phyloP scores from a whole-genome alignment of 2,113 vertebrate species.

The Charadrius vociferus region DNA sequence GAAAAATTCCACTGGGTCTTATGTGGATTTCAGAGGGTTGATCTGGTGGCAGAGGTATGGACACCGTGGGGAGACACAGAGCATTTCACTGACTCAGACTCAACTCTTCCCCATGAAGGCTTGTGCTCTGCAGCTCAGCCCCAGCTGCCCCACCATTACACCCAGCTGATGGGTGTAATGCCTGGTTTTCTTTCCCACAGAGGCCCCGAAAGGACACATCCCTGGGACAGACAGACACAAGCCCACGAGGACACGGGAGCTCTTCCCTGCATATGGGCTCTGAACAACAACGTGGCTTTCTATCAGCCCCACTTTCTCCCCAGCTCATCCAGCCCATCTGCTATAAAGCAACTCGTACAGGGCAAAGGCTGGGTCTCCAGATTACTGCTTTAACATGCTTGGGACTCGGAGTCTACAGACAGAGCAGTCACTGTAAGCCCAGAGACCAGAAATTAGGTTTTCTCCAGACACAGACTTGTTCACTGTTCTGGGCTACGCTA shows the following conservation, averaged over 20 bases:
- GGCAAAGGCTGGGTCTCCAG: not conserved
- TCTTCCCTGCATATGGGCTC: not conserved
- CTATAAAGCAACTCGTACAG: not conserved
- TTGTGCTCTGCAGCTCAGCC: not conserved
- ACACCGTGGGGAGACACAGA: not conserved
- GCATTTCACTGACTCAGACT: not conserved
- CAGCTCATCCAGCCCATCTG: not conserved
- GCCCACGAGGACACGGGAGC: accelerated
- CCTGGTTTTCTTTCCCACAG: not conserved
- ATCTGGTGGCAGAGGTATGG: not conserved
- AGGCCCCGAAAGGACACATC: not conserved
- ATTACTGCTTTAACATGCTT: not conserved
- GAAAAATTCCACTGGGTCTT: not conserved
- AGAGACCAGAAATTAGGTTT: not conserved
- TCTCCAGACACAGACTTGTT: not conserved
- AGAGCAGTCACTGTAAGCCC: not conserved
- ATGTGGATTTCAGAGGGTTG: not conserved
- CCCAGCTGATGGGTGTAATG: not conserved
- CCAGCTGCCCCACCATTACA: not conserved
- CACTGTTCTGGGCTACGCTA: not conserved
- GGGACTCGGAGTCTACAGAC: not conserved
- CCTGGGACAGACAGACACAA: not conserved
- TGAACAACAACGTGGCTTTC: accelerated
- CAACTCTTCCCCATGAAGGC: not conserved
- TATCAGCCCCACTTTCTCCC: not conserved